A percentile compares a stretch with the other conserved stretches of the same genome.
Evolutionary conservation across 2,888 invertebrate species (phyloP).

Genomic region (Nemoura dubitans): DNA sequence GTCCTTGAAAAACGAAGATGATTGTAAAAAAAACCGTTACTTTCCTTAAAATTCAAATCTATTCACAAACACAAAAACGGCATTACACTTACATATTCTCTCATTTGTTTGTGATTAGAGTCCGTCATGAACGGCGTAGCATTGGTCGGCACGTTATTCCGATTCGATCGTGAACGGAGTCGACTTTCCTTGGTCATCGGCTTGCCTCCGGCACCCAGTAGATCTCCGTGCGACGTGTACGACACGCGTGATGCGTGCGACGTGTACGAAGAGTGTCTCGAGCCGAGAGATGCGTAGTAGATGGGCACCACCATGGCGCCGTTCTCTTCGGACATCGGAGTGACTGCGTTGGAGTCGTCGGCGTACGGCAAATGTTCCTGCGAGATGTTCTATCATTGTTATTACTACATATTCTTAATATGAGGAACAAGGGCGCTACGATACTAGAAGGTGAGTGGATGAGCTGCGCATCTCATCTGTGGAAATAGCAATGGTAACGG

Average conservation of each 20-base stretch:
- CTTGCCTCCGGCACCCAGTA: constrained; percentile 72
- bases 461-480: neutral
- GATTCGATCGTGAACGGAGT: constrained; percentile 77
- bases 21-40: neutral
- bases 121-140: constrained; percentile 65
- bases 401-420: constrained; percentile 41
- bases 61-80: neutral
- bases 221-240: constrained; percentile 93
- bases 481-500: neutral
- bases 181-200: constrained; percentile 87
- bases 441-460: neutral
- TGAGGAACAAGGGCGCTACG: constrained; percentile 49
- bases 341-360: constrained; percentile 96
- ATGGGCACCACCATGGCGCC: constrained; percentile 93
- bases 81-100: constrained; percentile 71
- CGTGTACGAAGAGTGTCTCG: constrained; percentile 94
- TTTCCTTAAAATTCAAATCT: neutral
- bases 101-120: constrained; percentile 64
- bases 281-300: constrained; percentile 88
- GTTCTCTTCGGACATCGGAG: constrained; percentile 97
- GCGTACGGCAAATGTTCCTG: constrained; percentile 93
- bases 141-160: constrained; percentile 65
- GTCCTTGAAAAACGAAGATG: constrained; percentile 68
- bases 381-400: constrained; percentile 46
- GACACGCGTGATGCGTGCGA: constrained; percentile 93